A percentile compares a stretch with the other conserved stretches of the same genome.
Conservation (phyloP, 2,113 vertebrate species). For the Aspiorhynchus laticeps region DNA sequence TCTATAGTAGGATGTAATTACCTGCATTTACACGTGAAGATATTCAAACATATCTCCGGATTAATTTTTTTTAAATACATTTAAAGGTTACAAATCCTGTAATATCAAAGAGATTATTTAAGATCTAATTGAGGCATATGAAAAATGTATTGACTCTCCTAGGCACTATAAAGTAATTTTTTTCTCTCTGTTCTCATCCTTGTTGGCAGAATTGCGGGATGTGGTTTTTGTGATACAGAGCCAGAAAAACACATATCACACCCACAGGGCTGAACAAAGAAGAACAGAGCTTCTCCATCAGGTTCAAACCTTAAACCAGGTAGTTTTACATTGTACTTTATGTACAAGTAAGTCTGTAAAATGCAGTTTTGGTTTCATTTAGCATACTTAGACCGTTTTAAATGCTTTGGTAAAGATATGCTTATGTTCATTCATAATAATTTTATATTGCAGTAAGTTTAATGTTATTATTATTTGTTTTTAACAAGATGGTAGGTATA, state of each 20-base stretch:
- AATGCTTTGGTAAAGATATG: neutral
- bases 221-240: conserved; percentile 72
- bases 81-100: neutral
- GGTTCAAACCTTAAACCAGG: conserved; percentile 63
- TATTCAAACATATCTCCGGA: neutral
- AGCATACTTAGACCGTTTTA: neutral
- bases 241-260: conserved; percentile 70
- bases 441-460: neutral
- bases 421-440: neutral
- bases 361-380: neutral
- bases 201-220: conserved; percentile 58
- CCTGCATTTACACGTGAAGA: neutral
- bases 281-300: conserved; percentile 65
- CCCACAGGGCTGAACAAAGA: conserved; percentile 53
- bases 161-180: neutral
- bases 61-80: neutral
- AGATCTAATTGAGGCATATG: neutral
- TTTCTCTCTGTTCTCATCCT: neutral
- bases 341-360: neutral
- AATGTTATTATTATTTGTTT: neutral
- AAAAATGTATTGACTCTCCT: neutral
- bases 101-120: neutral
- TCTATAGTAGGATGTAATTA: neutral
- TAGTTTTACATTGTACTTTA: conserved; percentile 26
- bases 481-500: no score